Evolutionary conservation across 2,888 invertebrate genomes (phyloP).

Genomic region (Papilio protenor): DNA sequence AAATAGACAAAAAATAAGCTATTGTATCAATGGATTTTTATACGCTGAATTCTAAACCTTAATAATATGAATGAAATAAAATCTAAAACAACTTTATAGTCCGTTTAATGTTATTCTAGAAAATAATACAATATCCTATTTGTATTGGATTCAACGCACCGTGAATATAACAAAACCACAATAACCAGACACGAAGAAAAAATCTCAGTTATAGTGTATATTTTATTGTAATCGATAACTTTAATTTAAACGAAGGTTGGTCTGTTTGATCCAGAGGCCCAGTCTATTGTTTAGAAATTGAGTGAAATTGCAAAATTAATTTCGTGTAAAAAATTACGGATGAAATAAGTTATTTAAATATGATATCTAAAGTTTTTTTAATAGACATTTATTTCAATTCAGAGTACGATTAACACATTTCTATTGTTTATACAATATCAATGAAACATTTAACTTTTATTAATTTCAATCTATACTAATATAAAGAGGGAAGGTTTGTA

Average conservation of each 20-base stretch:
- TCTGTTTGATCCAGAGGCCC: background rate
- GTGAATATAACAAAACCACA: background rate
- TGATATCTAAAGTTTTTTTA: too few relatives aligned
- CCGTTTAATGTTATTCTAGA: background rate
- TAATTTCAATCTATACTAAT: too few relatives aligned
- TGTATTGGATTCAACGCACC: background rate
- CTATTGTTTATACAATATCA: too few relatives aligned
- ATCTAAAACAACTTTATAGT: background rate
- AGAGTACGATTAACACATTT: too few relatives aligned
- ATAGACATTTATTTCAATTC: too few relatives aligned
- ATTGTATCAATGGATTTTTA: background rate
- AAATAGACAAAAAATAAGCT: background rate
- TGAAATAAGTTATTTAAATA: too few relatives aligned
- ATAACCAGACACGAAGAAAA: background rate
- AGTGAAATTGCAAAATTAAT: too few relatives aligned
- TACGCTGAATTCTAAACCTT: background rate
- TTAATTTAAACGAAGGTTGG: background rate
- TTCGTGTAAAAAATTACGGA: too few relatives aligned
- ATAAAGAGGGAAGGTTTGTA: too few relatives aligned
- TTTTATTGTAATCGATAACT: background rate
- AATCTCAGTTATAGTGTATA: background rate
- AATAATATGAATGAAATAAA: background rate
- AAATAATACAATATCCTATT: slow-evolving; percentile 1
- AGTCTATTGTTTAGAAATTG: too few relatives aligned
- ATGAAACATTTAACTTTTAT: too few relatives aligned